Percentiles rank a stretch among this genome's conserved stretches.
phyloP scores from a whole-genome alignment of 2,888 invertebrate genomes.

The Muschampia plurimacula region DNA sequence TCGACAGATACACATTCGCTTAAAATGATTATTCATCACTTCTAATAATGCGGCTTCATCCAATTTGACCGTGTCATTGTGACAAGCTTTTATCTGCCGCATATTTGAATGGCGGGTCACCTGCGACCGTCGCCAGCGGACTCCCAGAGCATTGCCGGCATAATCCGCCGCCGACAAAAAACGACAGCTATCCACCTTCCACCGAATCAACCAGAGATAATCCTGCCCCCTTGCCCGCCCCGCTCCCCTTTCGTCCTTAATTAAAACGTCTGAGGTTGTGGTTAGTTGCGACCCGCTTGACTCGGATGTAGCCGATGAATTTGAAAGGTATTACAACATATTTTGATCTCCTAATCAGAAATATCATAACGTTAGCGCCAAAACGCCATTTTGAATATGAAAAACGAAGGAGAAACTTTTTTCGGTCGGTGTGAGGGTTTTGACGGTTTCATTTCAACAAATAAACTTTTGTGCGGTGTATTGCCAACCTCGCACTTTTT shows the following conservation, averaged over 20 bases:
- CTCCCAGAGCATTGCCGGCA: constrained; percentile 32
- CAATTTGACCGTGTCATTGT: constrained; percentile 20
- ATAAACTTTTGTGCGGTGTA: not conserved
- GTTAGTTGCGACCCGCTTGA: constrained; percentile 39
- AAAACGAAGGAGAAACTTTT: too few species aligned
- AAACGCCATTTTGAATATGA: too few species aligned
- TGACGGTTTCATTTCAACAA: not conserved
- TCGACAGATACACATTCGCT: not conserved
- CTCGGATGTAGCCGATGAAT: too few species aligned
- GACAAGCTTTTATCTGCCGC: constrained; percentile 30
- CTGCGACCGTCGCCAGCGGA: constrained; percentile 20
- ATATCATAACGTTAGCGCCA: too few species aligned
- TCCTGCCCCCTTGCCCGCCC: constrained; percentile 42
- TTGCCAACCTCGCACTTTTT: too few species aligned
- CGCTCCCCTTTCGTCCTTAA: constrained; percentile 53
- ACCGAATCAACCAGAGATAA: constrained; percentile 59
- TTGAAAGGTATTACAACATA: too few species aligned
- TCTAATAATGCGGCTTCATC: constrained; percentile 17
- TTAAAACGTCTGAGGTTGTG: constrained; percentile 59
- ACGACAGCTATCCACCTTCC: constrained; percentile 49
- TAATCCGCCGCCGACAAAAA: constrained; percentile 48
- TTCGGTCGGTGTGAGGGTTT: too few species aligned
- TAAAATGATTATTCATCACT: constrained; percentile 9
- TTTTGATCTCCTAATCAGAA: too few species aligned
- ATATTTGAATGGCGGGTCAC: constrained; percentile 24